Evolutionary conservation across 2,888 invertebrate species (phyloP).

Genomic region (Eremobia ochroleuca): DNA sequence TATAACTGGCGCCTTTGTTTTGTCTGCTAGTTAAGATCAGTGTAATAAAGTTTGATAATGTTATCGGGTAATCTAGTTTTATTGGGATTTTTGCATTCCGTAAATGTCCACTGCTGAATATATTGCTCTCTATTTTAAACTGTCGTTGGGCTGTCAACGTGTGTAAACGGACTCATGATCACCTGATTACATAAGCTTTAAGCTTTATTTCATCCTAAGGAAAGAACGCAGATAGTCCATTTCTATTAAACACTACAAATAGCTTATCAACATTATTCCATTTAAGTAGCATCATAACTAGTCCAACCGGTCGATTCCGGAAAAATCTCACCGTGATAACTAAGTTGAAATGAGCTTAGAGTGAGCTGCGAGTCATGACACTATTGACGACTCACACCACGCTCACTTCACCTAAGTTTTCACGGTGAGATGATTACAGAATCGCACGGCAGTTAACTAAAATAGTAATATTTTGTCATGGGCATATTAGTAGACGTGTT

Average conservation of each 20-base stretch:
- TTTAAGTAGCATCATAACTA: too few species aligned
- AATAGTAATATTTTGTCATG: background rate
- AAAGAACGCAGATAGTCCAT: background rate
- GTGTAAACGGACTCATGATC: background rate
- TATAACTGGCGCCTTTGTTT: conserved; percentile 73
- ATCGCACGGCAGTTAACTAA: background rate
- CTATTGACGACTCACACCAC: too few species aligned
- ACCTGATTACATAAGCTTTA: too few species aligned
- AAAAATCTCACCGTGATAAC: too few species aligned
- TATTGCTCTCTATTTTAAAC: background rate
- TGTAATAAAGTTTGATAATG: conserved; percentile 18
- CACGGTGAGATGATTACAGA: too few species aligned
- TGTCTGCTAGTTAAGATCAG: conserved; percentile 41
- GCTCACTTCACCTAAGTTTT: too few species aligned
- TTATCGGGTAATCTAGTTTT: conserved; percentile 20
- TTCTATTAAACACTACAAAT: background rate
- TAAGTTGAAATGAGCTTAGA: too few species aligned
- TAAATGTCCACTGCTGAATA: background rate
- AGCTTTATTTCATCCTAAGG: background rate
- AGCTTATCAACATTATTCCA: background rate
- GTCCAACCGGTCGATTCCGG: too few species aligned
- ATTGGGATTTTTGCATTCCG: background rate
- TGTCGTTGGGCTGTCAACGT: background rate
- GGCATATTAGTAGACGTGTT: too few species aligned
- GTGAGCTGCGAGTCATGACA: too few species aligned